These are phyloP conservation scores for Meteorus sp. DNA, from an alignment of 1,140 invertebrate genomes.

Conservation along the genomic window DNA sequence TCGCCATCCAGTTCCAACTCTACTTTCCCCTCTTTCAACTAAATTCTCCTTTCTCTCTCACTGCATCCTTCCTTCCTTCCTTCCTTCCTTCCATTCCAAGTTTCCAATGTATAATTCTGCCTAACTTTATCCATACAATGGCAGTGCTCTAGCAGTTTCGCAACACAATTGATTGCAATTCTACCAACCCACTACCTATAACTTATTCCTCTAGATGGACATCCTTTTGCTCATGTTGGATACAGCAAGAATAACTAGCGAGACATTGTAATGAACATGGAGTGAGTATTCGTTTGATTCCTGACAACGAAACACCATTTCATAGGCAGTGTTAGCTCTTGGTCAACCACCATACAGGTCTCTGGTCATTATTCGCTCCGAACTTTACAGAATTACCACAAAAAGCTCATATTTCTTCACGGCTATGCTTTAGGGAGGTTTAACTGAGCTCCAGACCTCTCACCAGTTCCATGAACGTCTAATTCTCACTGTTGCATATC, in stretches of 20 bases:
- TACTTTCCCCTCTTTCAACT: conserved; percentile 23
- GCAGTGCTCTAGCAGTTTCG: conserved; percentile 47
- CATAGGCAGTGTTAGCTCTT: conserved; percentile 8
- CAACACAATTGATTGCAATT: conserved; percentile 53
- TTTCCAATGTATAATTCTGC: conserved; percentile 55
- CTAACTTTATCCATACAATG: conserved; percentile 51
- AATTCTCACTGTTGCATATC: not conserved
- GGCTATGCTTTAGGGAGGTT: no score
- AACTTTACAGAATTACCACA: conserved; percentile 30
- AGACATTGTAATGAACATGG: no score
- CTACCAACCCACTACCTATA: no score
- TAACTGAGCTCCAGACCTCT: not conserved
- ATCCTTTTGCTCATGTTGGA: no score
- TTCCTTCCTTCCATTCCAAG: conserved; percentile 43
- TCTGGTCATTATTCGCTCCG: conserved; percentile 5
- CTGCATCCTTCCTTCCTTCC: conserved; percentile 27
- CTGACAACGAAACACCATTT: not conserved
- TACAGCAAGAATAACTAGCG: no score
- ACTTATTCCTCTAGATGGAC: not conserved
- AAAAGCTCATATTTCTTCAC: conserved; percentile 37
- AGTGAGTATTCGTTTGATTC: not conserved
- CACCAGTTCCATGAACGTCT: not conserved
- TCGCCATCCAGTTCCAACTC: conserved; percentile 24
- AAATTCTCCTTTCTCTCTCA: conserved; percentile 15
- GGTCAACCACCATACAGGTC: not conserved